Evolutionary conservation across 2,113 vertebrate species (phyloP).

Genomic region (Clinocottus analis): DNA sequence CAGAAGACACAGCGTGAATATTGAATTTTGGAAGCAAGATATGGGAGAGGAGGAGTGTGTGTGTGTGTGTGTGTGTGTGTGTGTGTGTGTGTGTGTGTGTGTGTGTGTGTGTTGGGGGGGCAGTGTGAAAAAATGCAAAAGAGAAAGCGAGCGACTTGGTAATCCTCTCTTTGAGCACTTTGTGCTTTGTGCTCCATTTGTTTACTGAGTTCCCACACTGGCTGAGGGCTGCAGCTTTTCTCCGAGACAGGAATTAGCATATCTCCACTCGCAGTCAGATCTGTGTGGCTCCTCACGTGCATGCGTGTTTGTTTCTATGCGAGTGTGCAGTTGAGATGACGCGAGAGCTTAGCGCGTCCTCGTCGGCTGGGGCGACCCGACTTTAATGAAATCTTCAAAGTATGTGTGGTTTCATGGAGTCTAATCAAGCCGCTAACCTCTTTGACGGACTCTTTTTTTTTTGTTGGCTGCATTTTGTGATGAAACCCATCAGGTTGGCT

Average conservation of each 20-base stretch:
- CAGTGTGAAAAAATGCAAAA: constrained; percentile 34
- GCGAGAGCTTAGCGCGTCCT: constrained; percentile 23
- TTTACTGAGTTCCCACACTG: constrained; percentile 68
- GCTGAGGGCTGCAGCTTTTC: constrained; percentile 57
- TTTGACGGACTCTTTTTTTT: constrained; percentile 24
- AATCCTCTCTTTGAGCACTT: constrained; percentile 69
- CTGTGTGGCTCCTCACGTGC: neutral
- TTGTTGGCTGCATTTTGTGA: constrained; percentile 29
- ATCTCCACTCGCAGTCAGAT: constrained; percentile 39
- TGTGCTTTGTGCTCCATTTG: constrained; percentile 67
- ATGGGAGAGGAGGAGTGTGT: constrained; percentile 2
- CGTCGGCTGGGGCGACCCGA: constrained; percentile 2
- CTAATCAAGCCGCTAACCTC: constrained; percentile 43
- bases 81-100: neutral
- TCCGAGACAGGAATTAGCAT: constrained; percentile 61
- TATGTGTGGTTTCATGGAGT: constrained; percentile 19
- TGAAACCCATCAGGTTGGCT: constrained; percentile 4
- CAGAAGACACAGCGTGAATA: constrained; percentile 58
- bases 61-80: constrained; percentile 7
- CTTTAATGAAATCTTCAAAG: constrained; percentile 46
- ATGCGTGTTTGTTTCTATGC: constrained; percentile 8
- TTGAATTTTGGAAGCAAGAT: constrained; percentile 43
- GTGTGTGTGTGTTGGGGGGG: constrained; percentile 14
- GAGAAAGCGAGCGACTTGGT: constrained; percentile 48
- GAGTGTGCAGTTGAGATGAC: constrained; percentile 11